Percentiles rank a stretch among this genome's conserved stretches.
Conservation (phyloP, 2,888 invertebrate genomes). For the Cerceris rybyensis region DNA sequence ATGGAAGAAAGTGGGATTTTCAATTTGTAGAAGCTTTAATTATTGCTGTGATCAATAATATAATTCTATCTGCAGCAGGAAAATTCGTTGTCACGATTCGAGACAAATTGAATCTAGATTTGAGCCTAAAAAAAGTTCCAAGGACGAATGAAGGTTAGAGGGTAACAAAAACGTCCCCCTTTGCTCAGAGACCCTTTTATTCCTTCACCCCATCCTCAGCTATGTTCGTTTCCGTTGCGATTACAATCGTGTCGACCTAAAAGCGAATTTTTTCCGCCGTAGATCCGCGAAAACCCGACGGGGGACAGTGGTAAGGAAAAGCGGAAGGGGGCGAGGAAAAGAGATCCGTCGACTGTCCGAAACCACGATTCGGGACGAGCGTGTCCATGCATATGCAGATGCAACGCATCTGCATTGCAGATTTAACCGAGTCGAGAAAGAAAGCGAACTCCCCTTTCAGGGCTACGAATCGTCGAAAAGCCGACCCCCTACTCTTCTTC, state of each 20-base stretch:
- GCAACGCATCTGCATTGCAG: constrained; percentile 60
- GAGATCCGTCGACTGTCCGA: constrained; percentile 40
- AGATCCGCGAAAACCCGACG: too few species aligned
- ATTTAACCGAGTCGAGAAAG: constrained; percentile 40
- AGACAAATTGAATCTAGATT: too few species aligned
- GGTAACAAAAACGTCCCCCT: too few species aligned
- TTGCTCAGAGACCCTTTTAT: too few species aligned
- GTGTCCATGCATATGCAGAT: constrained; percentile 65
- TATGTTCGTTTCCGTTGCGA: neutral
- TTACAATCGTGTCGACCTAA: too few species aligned
- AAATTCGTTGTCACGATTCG: too few species aligned
- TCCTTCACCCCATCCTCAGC: neutral
- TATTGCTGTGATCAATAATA: too few species aligned
- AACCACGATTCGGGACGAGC: constrained; percentile 54
- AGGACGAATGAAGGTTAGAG: too few species aligned
- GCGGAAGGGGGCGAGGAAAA: constrained; percentile 26
- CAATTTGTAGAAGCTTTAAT: too few species aligned
- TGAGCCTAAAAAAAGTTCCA: too few species aligned
- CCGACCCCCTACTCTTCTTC: neutral
- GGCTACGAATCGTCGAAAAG: constrained; percentile 34
- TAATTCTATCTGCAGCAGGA: too few species aligned
- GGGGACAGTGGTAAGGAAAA: constrained; percentile 12
- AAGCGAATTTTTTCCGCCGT: neutral
- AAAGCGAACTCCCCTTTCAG: constrained; percentile 29
- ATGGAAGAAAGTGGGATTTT: too few species aligned